phyloP scores from a whole-genome alignment of 1,140 invertebrate species.

The Ceratina australensis region DNA sequence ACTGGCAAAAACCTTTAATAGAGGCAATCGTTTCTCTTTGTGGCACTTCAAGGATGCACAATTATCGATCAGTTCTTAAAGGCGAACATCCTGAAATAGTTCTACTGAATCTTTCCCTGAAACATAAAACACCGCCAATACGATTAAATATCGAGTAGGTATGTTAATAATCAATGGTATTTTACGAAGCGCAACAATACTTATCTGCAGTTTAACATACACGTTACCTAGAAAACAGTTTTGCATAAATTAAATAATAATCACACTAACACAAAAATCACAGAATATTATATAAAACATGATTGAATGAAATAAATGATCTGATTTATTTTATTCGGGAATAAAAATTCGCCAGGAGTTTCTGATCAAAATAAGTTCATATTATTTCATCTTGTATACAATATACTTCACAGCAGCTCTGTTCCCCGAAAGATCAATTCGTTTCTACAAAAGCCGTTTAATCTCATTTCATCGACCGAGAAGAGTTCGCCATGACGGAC shows the following conservation, averaged over 20 bases:
- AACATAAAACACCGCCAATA: slow-evolving; percentile 24
- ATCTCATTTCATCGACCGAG: too few relatives aligned
- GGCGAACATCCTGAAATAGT: slow-evolving; percentile 26
- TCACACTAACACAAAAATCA: neutral
- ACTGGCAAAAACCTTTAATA: slow-evolving; percentile 34
- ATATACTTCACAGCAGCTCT: slow-evolving; percentile 7
- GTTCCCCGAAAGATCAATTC: neutral
- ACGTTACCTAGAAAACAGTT: neutral
- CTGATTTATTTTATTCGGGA: too few relatives aligned
- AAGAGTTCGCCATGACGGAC: neutral
- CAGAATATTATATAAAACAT: too few relatives aligned
- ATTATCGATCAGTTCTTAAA: slow-evolving; percentile 44
- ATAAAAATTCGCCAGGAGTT: neutral
- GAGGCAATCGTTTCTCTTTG: slow-evolving; percentile 44
- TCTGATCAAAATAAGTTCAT: slow-evolving; percentile 30
- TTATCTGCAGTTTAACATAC: neutral
- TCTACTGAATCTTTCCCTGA: slow-evolving; percentile 29
- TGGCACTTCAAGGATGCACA: slow-evolving; percentile 34
- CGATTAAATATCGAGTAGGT: neutral
- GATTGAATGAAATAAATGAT: neutral
- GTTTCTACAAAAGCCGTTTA: neutral
- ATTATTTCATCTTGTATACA: slow-evolving; percentile 23
- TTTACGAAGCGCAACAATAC: neutral
- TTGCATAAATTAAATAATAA: neutral
- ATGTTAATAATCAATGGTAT: too few relatives aligned